Conservation (phyloP, 2,113 vertebrate species). For the Pluvianellus socialis region DNA sequence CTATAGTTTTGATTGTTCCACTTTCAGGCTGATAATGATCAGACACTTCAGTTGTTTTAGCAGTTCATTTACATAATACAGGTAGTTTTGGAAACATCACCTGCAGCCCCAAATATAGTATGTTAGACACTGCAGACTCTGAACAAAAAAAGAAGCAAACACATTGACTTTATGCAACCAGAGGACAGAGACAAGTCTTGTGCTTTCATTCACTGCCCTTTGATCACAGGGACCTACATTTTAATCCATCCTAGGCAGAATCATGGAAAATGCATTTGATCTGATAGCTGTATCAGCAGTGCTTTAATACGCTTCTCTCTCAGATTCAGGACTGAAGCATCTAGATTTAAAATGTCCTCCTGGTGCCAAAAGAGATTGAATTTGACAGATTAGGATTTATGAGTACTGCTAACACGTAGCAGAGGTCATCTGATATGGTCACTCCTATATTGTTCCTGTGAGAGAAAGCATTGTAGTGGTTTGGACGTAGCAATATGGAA, state of each 20-base stretch:
- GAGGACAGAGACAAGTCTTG: not conserved
- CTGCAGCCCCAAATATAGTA: slow-evolving; percentile 57
- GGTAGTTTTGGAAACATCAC: slow-evolving; percentile 44
- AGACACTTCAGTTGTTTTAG: slow-evolving; percentile 48
- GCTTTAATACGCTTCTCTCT: slow-evolving; percentile 25
- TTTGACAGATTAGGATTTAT: slow-evolving; percentile 65
- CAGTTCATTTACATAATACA: slow-evolving; percentile 45
- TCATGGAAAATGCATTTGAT: slow-evolving; percentile 40
- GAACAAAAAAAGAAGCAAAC: not conserved
- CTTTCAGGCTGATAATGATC: slow-evolving; percentile 65
- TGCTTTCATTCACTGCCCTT: slow-evolving; percentile 43
- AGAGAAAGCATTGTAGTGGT: slow-evolving; percentile 2
- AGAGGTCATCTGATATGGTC: slow-evolving; percentile 48
- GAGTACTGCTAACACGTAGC: not conserved
- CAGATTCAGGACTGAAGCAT: slow-evolving; percentile 27
- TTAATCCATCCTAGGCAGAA: slow-evolving; percentile 29
- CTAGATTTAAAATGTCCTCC: slow-evolving; percentile 63
- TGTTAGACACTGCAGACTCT: not conserved
- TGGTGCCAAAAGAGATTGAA: slow-evolving; percentile 51
- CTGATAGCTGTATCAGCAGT: slow-evolving; percentile 44
- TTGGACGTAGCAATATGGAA: slow-evolving; percentile 29
- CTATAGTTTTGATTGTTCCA: slow-evolving; percentile 71
- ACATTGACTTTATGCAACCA: not conserved
- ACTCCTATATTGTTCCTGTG: not conserved
- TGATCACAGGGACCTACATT: slow-evolving; percentile 9